Percentiles rank a stretch among this genome's conserved stretches.
Conservation (phyloP, 2,888 invertebrate species). For the Acanthosoma haemorrhoidale region DNA sequence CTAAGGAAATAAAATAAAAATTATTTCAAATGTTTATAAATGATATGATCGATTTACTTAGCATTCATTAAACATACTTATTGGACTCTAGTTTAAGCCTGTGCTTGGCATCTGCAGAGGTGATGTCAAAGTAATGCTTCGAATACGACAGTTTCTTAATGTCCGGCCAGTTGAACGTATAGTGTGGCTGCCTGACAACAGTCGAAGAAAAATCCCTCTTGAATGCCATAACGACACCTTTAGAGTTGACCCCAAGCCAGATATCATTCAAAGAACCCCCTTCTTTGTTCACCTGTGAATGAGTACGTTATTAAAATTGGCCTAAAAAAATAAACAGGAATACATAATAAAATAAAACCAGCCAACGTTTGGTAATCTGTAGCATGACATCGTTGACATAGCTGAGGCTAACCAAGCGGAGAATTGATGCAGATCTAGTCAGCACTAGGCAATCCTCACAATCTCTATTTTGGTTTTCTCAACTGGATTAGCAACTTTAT, state of each 20-base stretch:
- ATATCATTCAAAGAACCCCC: slow-evolving; percentile 45
- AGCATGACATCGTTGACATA: too few species aligned
- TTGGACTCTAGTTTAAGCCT: slow-evolving; percentile 68
- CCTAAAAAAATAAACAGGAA: too few species aligned
- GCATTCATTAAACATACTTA: slow-evolving; percentile 52
- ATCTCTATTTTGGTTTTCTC: too few species aligned
- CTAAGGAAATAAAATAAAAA: slow-evolving; percentile 44
- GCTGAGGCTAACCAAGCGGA: too few species aligned
- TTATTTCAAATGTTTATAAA: not conserved
- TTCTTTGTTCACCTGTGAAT: slow-evolving; percentile 39
- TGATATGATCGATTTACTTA: not conserved
- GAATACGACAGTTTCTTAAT: slow-evolving; percentile 72
- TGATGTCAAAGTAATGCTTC: slow-evolving; percentile 63
- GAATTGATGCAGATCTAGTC: too few species aligned
- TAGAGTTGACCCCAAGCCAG: slow-evolving; percentile 48
- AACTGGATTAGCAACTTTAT: too few species aligned
- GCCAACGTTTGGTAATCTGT: too few species aligned
- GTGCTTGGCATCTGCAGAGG: slow-evolving; percentile 59
- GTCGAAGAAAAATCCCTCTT: slow-evolving; percentile 44
- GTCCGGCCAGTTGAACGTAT: slow-evolving; percentile 60
- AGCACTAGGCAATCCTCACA: too few species aligned
- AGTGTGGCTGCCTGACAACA: slow-evolving; percentile 32
- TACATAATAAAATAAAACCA: too few species aligned
- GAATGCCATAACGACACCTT: slow-evolving; percentile 47
- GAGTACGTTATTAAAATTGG: not conserved